phyloP scores from a whole-genome alignment of 2,113 vertebrate genomes.

The Patagioenas fasciata region DNA sequence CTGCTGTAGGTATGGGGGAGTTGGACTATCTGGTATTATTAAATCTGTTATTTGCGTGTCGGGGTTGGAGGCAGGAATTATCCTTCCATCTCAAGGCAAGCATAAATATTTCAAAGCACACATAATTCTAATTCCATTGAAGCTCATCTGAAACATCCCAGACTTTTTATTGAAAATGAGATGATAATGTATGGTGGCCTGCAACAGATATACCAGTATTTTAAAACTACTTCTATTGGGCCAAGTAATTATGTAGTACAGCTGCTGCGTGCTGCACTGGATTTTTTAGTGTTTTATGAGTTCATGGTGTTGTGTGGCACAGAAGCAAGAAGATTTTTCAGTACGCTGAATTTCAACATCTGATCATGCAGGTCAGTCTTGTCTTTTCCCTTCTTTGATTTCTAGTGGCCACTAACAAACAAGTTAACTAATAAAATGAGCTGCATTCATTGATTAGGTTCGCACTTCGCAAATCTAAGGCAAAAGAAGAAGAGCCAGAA shows the following conservation, averaged over 20 bases:
- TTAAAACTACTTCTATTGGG: constrained; percentile 45
- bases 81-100: constrained; percentile 55
- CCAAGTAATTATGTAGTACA: constrained; percentile 55
- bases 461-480: background rate
- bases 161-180: constrained; percentile 57
- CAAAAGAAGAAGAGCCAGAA: constrained; percentile 18
- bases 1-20: constrained; percentile 49
- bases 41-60: background rate
- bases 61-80: constrained; percentile 30
- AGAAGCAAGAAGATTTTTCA: background rate
- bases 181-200: constrained; percentile 67
- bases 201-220: constrained; percentile 48
- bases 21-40: background rate
- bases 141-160: constrained; percentile 56
- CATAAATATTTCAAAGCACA: constrained; percentile 70
- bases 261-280: constrained; percentile 28
- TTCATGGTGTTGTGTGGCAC: background rate
- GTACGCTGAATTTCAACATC: background rate
- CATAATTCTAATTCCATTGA: constrained; percentile 60
- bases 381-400: background rate
- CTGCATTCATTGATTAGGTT: background rate
- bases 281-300: constrained; percentile 17
- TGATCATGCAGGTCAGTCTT: background rate
- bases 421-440: background rate
- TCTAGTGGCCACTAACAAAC: background rate